A percentile compares a stretch with the other conserved stretches of the same genome.
Conservation (phyloP, 1,140 invertebrate genomes). For the Glossosoma conforme region DNA sequence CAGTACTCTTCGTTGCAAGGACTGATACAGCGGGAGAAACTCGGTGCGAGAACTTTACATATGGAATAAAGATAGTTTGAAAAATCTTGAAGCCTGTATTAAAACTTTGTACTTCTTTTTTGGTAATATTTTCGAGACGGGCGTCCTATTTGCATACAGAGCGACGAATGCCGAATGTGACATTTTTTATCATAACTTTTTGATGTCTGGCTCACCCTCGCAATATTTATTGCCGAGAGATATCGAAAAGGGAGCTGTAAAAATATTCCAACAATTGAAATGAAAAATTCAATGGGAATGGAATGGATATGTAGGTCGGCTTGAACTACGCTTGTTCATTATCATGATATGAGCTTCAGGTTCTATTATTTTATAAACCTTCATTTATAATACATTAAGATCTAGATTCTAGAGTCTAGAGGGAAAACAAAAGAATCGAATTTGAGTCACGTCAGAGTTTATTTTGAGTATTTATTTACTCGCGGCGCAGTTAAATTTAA, state of each 20-base stretch:
- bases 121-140: conserved; percentile 6
- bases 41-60: conserved; percentile 14
- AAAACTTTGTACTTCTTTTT: conserved; percentile 27
- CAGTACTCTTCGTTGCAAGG: too few species aligned
- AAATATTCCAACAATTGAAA: too few species aligned
- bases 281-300: too few species aligned
- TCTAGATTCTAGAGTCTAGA: too few species aligned
- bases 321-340: neutral
- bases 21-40: neutral
- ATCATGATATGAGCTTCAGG: neutral
- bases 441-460: too few species aligned
- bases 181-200: conserved; percentile 19
- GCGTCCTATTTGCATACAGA: conserved; percentile 15
- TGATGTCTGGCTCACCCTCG: conserved; percentile 3
- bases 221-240: neutral
- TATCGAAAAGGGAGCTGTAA: too few species aligned
- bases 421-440: too few species aligned
- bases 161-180: conserved; percentile 12
- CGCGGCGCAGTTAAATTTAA: too few species aligned
- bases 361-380: too few species aligned
- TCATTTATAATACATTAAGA: too few species aligned
- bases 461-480: too few species aligned
- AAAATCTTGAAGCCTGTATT: conserved; percentile 21
- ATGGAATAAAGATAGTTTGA: conserved; percentile 19
- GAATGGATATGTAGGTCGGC: too few species aligned